These are phyloP conservation scores for Mactra quadrangularis DNA, from an alignment of 1,140 invertebrate species.

Conservation along the genomic window DNA sequence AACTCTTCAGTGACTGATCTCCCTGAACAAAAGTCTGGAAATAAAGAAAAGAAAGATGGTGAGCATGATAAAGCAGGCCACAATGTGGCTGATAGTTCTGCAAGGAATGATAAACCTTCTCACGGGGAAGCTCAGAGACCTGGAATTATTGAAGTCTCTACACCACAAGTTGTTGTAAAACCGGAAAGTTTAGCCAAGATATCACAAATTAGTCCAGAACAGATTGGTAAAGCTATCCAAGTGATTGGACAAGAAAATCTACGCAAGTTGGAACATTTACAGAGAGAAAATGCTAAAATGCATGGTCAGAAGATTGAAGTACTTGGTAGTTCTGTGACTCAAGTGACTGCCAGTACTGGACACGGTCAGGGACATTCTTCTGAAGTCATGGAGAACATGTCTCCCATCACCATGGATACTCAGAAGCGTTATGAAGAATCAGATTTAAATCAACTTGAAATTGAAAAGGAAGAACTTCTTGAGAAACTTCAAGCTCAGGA, in stretches of 20 bases:
- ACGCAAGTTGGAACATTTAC: slow-evolving; percentile 43
- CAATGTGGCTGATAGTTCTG: not conserved
- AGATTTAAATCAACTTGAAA: slow-evolving; percentile 45
- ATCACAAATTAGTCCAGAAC: slow-evolving; percentile 46
- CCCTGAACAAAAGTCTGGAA: not conserved
- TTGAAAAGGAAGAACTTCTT: slow-evolving; percentile 47
- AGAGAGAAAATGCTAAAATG: slow-evolving; percentile 31
- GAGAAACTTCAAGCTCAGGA: slow-evolving; percentile 18
- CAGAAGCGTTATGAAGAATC: slow-evolving; percentile 30
- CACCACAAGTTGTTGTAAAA: not conserved
- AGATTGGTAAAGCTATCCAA: slow-evolving; percentile 60
- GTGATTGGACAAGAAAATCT: slow-evolving; percentile 60
- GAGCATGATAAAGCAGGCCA: not conserved
- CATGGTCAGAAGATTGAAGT: slow-evolving; percentile 58
- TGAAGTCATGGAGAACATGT: no score
- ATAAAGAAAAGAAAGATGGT: not conserved
- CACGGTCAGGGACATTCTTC: no score
- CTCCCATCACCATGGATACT: no score
- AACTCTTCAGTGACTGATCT: slow-evolving; percentile 8
- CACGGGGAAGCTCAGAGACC: not conserved
- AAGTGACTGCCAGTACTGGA: not conserved
- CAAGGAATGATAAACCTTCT: not conserved
- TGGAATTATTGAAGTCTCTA: not conserved
- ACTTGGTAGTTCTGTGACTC: slow-evolving; percentile 6
- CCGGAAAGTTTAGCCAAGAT: slow-evolving; percentile 23